Base-by-base conservation (phyloP, 1,140 invertebrate species). In the Antheraea mylitta region DNA sequence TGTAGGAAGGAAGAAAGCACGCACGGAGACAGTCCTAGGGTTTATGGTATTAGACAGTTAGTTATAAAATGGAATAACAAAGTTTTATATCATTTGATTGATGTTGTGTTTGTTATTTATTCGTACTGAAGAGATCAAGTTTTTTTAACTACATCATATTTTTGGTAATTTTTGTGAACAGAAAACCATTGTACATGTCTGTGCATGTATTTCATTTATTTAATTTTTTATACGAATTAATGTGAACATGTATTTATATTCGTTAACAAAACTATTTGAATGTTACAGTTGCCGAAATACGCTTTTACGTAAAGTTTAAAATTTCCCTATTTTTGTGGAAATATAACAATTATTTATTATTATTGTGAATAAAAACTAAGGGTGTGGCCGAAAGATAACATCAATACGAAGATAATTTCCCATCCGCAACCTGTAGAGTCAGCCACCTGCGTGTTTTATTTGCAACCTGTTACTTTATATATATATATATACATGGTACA, bases 391-490 rank as follows among this genome's bases (percentile, higher is more conserved):
- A 45, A 64, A 68, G 60, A 59, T 66, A 68, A 70, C 72, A 69
- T 76, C 71, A 60, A 73, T 73, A 76, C 45, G 60, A 45, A 67
- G 45, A 61, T 53, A 53, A 53, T 53, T 53, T 37, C 67, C 53
- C 37, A 53, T 42, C 36, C 68, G 48, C 76, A 78, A 87, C 85
- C 84, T 87, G 85, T 87, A 66, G 85, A 83, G 81, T 74, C 45
- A 71, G 67, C 45, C 68, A 77, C 76, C 82, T 78, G 74, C 78
- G 80, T 77, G 77, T 58, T 30, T n/a, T 37, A 73, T 36, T 71
- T 63, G 75, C 42, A 82, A 85, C 84, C 86, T 88, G 86, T 88
- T 88, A 84, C 84, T 65, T 79, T 70, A 62, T 69, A 53, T 58
- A 62, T 62, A 48, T 48, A 13, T 48, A 53, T 53, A 53, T 53